Evolutionary conservation across 2,888 invertebrate genomes (phyloP), one percentile per base, ranked within the genome.

Genomic region (Cremastinae sp.): DNA sequence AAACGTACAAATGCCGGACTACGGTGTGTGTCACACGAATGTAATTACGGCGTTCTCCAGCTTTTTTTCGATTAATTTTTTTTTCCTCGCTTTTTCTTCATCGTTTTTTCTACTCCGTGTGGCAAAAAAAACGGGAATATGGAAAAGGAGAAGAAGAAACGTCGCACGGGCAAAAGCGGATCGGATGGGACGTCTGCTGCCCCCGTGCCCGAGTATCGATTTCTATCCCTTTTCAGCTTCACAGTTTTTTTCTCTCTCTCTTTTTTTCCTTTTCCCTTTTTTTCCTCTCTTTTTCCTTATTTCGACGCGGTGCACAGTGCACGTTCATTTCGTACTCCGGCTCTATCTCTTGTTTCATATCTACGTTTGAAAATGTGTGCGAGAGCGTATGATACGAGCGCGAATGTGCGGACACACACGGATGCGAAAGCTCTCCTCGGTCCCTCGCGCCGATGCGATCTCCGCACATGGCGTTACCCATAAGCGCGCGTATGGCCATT

Each of bases 161-260:
- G 45, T 62, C 71, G 65, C 61, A 70, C 61, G 65, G n/a, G 61
- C 66, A 66, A 45, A 59, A 62, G 70, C 59, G 68, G 68, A 72
- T 65, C 43, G 65, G 65, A 69, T 59, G 64, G 70, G 43, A 70
- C 45, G 56, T 75, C 76, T 79, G 77, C 74, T 78, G 70, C 66
- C 77, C 77, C 72, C 78, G 78, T 79, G 81, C 80, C 82, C 80
- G 74, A 76, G 78, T 85, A 86, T 85, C 82, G 86, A 86, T 85
- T 83, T 79, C 64, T 51, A 75, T 70, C 78, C 73, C 61, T 73
- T 76, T 64, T 76, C 69, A 62, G 43, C 18, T 61, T 74, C 4
- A 41, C 12, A 72, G 69, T 74, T 76, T 55, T 62, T 64, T 65
- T 55, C 47, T 74, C 59, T 65, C 58, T 70, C 55, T 65, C 56